phyloP scores from a whole-genome alignment of 2,797 vertebrate species.

The Glyptemys insculpta region DNA sequence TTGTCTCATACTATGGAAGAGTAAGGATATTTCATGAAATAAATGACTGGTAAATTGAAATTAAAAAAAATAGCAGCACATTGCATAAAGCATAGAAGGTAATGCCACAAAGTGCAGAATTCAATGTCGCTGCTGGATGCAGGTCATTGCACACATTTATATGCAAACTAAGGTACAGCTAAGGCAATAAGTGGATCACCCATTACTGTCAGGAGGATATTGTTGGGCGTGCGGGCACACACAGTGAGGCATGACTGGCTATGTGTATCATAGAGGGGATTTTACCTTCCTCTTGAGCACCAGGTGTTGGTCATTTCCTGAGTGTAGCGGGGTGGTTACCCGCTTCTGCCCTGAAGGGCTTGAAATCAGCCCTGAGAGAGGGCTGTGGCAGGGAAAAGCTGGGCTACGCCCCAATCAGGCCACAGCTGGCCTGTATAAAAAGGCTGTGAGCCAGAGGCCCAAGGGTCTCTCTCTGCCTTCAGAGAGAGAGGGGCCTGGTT shows the following conservation, averaged over 20 bases:
- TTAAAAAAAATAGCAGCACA: not conserved
- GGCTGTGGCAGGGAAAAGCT: too few species aligned
- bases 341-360: too few species aligned
- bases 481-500: too few species aligned
- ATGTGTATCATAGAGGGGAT: not conserved
- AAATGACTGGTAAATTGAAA: not conserved
- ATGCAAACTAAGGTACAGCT: conserved; percentile 39
- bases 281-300: not conserved
- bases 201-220: not conserved
- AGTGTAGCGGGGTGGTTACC: too few species aligned
- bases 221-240: not conserved
- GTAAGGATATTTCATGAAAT: not conserved
- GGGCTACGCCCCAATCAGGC: too few species aligned
- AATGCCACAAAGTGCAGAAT: not conserved
- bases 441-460: too few species aligned
- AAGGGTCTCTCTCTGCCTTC: too few species aligned
- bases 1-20: not conserved
- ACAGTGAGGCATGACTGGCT: not conserved
- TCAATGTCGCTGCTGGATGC: not conserved
- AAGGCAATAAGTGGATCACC: not conserved
- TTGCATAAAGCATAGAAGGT: not conserved
- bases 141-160: conserved; percentile 50
- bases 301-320: not conserved
- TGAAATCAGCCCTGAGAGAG: too few species aligned
- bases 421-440: too few species aligned